Evolutionary conservation across 2,113 vertebrate species (phyloP).

Genomic region (Bos indicus): DNA sequence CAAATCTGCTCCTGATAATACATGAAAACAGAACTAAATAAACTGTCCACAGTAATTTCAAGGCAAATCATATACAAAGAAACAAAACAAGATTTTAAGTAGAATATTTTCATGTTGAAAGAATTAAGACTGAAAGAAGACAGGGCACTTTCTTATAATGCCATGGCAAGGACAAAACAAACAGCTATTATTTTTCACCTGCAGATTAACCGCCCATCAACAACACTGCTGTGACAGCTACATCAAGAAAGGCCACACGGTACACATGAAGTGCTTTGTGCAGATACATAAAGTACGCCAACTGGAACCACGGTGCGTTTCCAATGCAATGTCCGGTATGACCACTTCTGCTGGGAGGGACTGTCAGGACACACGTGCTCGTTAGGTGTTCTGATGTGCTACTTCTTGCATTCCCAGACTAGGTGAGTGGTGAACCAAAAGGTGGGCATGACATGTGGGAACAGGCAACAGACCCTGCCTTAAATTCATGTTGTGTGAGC

Average conservation of each 20-base stretch:
- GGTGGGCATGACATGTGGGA: neutral
- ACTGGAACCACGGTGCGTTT: neutral
- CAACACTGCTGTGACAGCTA: neutral
- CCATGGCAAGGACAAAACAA: neutral
- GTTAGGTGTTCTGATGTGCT: rapidly evolving
- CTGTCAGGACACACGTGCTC: neutral
- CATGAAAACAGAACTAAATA: neutral
- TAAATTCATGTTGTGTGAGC: neutral
- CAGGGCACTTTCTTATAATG: neutral
- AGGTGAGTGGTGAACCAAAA: rapidly evolving
- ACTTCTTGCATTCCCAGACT: neutral
- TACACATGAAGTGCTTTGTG: rapidly evolving
- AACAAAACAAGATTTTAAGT: neutral
- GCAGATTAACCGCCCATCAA: rapidly evolving
- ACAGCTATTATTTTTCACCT: neutral
- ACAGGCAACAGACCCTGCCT: neutral
- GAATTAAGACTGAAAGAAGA: neutral
- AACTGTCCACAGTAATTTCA: neutral
- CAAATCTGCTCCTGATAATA: conserved; percentile 34
- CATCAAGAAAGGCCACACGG: neutral
- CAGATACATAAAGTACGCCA: neutral
- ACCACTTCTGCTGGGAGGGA: neutral
- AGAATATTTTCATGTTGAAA: neutral
- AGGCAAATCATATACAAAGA: neutral
- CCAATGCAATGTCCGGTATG: neutral